Evolutionary conservation across 2,113 vertebrate genomes (phyloP), one percentile per base, ranked within the genome.

Genomic region (Oreochromis tanganicae): DNA sequence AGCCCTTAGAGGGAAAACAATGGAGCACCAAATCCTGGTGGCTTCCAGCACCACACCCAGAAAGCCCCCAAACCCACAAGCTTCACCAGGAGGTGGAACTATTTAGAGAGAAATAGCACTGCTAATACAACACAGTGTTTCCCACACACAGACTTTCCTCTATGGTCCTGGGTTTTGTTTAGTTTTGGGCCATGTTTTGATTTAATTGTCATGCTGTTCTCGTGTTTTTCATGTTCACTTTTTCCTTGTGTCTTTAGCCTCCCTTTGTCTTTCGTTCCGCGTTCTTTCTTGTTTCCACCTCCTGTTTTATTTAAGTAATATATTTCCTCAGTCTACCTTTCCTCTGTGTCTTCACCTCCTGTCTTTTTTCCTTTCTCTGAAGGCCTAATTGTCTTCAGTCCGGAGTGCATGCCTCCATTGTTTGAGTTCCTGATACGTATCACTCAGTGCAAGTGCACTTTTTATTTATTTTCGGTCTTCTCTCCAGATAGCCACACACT

Each of bases 1-100:
- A 87, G 83, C 55, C 19, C 59, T 88, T 88, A 85, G 66, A 90
- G 13, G 41, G 80, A 36, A 85, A 91, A 94, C 93, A 93, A 94
- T 87, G 79, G 86, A 54, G 85, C 57, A 86, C n/a, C 63, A 80
- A 86, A 14, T 85, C 85, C 87, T 75, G 36, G 21, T 17, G 57
- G 84, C 56, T 87, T 32, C 78, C 54, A 82, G 4, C 80, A 21
- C 80, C 86, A 86, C 88, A 59, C 87, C 85, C 90, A 89, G 24
- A 88, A 9, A 85, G 55, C 43, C 73, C 80, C 71, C 50, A 55
- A 48, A 89, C 55, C 73, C 78, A 66, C 87, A 88, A 82, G 85
- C 78, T 83, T 73, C 80, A 46, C 5, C 29, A 66, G 38, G 13
- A 16, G 38, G 43, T 84, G 36, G 38, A 50, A 29, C 14, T 21